Base-by-base conservation (phyloP, 53 echinoderm and acorn worm species). In the Pentamera pediparva region DNA sequence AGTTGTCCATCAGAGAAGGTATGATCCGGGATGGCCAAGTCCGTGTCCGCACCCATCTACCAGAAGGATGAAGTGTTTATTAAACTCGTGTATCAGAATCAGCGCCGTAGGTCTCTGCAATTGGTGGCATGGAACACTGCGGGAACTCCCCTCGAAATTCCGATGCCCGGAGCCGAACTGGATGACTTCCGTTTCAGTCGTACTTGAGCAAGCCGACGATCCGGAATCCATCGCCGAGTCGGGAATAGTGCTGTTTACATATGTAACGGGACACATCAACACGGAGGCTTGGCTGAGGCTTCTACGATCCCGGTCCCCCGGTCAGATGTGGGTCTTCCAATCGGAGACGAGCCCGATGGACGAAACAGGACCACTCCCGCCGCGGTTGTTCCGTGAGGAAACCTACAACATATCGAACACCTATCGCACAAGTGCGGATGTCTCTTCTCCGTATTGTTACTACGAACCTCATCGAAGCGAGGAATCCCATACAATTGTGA, bases 301-400 rank as follows among this genome's bases (percentile, higher is more conserved):
- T 22, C 43, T 40, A 38, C 29, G 29, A 8, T 65, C 39, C 15
- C 39, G 65, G 28, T 7, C 65, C 3, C 6, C 65, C 17, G 65
- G 39, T 40, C 65, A 65, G 43, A 65, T 65, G 65, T 65, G 65
- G 65, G 65, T 65, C 39, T 40, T 65, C 15, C 65, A 65, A 65
- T 41, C 26, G 8, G 65, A 65, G 21, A 45, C 39, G 29, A 65
- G 65, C 29, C 65, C 65, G 4, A 37, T 37, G 0, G 39, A 65
- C 15, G 65, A 40, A 18, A 38, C 13, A 39, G 65, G 65, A 11
- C 27, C 27, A 6, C 39, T 65, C 4, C 39, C 41, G 37, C 65
- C 65, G 0, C 43, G 43, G 43, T 37, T 43, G 29, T 65, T 65
- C 65, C 43, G 65, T 8, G 43, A 65, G 10, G 65, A 65, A 29